Percentiles rank a stretch among this genome's conserved stretches.
Evolutionary conservation across 2,888 invertebrate species (phyloP).

Genomic region (Trichogramma evanescens): DNA sequence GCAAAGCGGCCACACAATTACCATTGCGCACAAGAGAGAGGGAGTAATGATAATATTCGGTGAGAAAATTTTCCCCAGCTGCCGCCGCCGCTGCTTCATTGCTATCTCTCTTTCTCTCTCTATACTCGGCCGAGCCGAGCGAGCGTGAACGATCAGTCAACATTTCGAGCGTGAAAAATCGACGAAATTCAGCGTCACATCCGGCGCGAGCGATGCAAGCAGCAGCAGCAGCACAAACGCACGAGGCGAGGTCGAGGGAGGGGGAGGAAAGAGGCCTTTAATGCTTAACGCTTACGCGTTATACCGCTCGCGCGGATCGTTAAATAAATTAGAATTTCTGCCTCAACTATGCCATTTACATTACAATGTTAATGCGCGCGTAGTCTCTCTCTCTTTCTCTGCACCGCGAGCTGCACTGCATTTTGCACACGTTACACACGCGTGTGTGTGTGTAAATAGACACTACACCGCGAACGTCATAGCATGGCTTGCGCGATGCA

Average conservation of each 20-base stretch:
- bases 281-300: conserved; percentile 17
- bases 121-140: background rate
- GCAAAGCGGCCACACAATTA: background rate
- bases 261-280: conserved; percentile 14
- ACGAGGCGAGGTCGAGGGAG: conserved; percentile 11
- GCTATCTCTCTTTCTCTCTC: too few relatives aligned
- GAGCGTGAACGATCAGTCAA: conserved; percentile 20
- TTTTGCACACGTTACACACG: background rate
- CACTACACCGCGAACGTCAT: too few relatives aligned
- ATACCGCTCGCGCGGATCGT: conserved; percentile 2
- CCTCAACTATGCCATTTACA: too few relatives aligned
- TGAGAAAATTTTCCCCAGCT: too few relatives aligned
- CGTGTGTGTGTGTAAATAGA: background rate
- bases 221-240: conserved; percentile 18
- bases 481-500: too few relatives aligned
- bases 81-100: too few relatives aligned
- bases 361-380: too few relatives aligned
- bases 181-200: too few relatives aligned
- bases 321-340: too few relatives aligned
- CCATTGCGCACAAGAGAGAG: conserved; percentile 4
- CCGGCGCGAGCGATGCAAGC: background rate
- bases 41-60: background rate
- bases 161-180: too few relatives aligned
- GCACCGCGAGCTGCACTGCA: background rate
- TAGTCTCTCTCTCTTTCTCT: conserved; percentile 11